Conservation (phyloP, 2,888 invertebrate species). For the Minunthozetes semirufus region DNA sequence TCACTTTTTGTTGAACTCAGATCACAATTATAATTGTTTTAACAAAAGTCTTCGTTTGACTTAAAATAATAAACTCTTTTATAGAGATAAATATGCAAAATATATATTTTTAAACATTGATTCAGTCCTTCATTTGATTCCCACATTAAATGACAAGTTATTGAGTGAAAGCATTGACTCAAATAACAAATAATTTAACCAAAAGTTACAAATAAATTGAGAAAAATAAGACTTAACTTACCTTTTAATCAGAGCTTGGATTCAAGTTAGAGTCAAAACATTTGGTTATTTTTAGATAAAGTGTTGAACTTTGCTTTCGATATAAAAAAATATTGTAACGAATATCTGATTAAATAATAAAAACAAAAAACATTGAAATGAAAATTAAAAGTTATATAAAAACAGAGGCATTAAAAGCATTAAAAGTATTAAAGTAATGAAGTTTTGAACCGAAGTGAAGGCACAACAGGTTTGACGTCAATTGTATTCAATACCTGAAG, state of each 20-base stretch:
- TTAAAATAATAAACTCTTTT: background rate
- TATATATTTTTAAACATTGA: background rate
- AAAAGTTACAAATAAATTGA: background rate
- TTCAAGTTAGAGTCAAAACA: no score
- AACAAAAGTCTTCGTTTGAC: background rate
- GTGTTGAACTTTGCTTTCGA: no score
- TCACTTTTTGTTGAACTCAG: background rate
- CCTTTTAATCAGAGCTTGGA: background rate
- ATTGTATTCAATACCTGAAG: background rate
- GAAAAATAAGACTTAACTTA: background rate
- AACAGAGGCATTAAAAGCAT: no score
- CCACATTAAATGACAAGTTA: background rate
- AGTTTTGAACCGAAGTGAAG: background rate
- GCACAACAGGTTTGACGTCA: constrained; percentile 15
- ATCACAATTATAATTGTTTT: background rate
- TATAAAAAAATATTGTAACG: background rate
- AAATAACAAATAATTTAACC: background rate
- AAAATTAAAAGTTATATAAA: background rate
- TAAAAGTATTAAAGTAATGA: no score
- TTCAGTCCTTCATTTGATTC: background rate
- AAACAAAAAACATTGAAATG: background rate
- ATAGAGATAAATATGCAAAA: background rate
- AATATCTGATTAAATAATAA: background rate
- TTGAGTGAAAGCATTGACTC: background rate
- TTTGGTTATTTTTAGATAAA: no score